Percentiles rank a stretch among this genome's conserved stretches.
These are phyloP conservation scores for Hirudinaria manillensis DNA, from an alignment of 2,888 invertebrate species.

Conservation along the genomic window DNA sequence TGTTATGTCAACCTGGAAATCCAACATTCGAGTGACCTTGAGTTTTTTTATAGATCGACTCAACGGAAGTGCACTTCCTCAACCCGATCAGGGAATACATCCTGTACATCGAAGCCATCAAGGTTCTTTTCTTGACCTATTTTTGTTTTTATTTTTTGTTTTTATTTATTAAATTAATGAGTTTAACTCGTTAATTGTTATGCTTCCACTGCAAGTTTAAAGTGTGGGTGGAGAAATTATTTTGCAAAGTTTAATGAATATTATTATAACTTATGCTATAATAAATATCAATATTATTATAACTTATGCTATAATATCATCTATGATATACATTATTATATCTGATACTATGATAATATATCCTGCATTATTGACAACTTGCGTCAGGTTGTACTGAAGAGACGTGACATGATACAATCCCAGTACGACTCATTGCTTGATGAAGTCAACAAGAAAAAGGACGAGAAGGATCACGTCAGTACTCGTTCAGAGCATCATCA, in stretches of 20 bases:
- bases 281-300: too few species aligned
- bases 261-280: too few species aligned
- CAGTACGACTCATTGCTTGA: conserved; percentile 64
- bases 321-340: too few species aligned
- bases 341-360: too few species aligned
- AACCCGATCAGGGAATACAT: conserved; percentile 62
- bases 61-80: conserved; percentile 48
- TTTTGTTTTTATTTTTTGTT: neutral
- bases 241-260: too few species aligned
- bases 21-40: neutral
- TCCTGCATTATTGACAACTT: neutral
- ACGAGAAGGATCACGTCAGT: conserved; percentile 62
- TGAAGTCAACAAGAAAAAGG: conserved; percentile 61
- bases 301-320: too few species aligned
- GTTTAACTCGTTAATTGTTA: too few species aligned
- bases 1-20: neutral
- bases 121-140: conserved; percentile 54
- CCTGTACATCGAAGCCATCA: conserved; percentile 65
- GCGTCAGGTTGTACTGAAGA: conserved; percentile 57
- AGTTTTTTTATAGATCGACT: conserved; percentile 44
- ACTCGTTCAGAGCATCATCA: neutral
- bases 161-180: neutral
- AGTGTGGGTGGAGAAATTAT: too few species aligned
- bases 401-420: conserved; percentile 64
- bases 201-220: too few species aligned